Conservation (phyloP, 2,888 invertebrate species). For the Seira musarum region DNA sequence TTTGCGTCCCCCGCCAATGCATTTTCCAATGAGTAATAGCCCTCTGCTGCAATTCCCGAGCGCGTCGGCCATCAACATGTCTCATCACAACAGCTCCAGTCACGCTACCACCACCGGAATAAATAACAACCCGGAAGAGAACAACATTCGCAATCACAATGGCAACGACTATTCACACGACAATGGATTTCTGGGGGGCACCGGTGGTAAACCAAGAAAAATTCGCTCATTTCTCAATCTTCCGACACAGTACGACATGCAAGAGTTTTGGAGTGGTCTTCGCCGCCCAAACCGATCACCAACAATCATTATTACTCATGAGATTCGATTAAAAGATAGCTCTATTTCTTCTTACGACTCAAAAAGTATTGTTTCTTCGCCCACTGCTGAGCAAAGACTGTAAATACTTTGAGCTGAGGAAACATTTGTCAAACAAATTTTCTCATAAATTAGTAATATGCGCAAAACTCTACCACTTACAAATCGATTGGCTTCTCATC, state of each 20-base stretch:
- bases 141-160: conserved; percentile 32
- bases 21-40: conserved; percentile 61
- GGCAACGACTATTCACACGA: too few species aligned
- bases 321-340: conserved; percentile 67
- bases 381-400: conserved; percentile 66
- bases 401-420: too few species aligned
- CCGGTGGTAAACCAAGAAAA: conserved; percentile 53
- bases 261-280: conserved; percentile 69
- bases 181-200: conserved; percentile 23
- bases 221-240: conserved; percentile 69
- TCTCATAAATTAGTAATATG: too few species aligned
- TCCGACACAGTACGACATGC: conserved; percentile 67
- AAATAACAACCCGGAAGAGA: conserved; percentile 25
- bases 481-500: too few species aligned
- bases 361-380: conserved; percentile 52
- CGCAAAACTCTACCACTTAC: too few species aligned
- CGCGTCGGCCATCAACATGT: too few species aligned
- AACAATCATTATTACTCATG: conserved; percentile 69
- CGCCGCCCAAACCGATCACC: conserved; percentile 69
- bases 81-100: too few species aligned
- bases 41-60: conserved; percentile 30
- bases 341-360: conserved; percentile 56
- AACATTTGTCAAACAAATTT: too few species aligned
- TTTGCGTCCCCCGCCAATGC: conserved; percentile 66
- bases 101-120: conserved; percentile 23